Conservation (phyloP, 2,113 vertebrate species). For the Eurypyga helias region DNA sequence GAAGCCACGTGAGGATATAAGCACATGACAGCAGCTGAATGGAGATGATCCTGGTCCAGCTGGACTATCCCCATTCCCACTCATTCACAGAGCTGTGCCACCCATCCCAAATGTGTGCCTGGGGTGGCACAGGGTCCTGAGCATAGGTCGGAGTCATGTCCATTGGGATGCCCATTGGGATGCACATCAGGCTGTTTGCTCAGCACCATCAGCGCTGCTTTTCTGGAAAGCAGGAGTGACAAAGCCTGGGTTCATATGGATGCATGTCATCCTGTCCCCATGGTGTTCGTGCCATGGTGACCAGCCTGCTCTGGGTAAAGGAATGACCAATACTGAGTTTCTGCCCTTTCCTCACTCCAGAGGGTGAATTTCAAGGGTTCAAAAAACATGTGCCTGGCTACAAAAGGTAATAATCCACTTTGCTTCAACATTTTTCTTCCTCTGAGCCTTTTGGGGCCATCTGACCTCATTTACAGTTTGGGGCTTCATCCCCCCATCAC, state of each 20-base stretch:
- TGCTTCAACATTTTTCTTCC: background rate
- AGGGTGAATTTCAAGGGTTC: background rate
- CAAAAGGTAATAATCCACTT: background rate
- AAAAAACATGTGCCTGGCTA: background rate
- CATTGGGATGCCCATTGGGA: background rate
- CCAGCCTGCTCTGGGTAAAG: background rate
- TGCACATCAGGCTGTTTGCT: rapidly evolving
- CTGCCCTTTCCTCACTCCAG: background rate
- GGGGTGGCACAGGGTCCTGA: background rate
- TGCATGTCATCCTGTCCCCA: background rate
- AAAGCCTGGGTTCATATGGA: background rate
- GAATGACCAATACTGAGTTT: background rate
- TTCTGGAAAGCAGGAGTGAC: background rate
- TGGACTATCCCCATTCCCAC: background rate
- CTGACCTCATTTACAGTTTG: background rate
- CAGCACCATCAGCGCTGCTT: background rate
- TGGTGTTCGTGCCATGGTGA: rapidly evolving
- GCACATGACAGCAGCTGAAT: background rate
- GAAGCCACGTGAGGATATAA: background rate
- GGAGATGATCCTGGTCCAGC: rapidly evolving
- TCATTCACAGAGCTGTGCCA: background rate
- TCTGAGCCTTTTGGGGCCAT: background rate
- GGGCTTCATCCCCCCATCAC: background rate
- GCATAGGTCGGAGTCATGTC: background rate
- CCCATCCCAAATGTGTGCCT: background rate